phyloP scores from a whole-genome alignment of 2,113 vertebrate genomes.

The Damaliscus lunatus region DNA sequence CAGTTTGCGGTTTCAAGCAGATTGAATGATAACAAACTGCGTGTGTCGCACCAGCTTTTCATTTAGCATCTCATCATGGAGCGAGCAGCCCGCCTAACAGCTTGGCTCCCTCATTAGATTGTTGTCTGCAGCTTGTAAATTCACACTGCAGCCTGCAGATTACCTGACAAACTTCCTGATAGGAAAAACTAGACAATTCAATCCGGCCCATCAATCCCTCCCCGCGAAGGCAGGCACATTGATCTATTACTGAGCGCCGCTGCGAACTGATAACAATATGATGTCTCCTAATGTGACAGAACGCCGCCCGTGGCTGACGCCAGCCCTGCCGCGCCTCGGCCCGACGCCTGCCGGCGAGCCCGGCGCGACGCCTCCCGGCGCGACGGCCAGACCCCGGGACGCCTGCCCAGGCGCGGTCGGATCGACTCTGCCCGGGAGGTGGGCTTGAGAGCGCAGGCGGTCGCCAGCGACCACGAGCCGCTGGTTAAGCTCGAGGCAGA shows the following conservation, averaged over 20 bases:
- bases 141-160: constrained; percentile 88
- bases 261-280: constrained; percentile 85
- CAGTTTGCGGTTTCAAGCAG: constrained; percentile 96
- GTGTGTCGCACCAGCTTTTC: constrained; percentile 92
- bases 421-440: neutral
- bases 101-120: constrained; percentile 92
- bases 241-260: constrained; percentile 84
- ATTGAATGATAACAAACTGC: constrained; percentile 98
- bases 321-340: too few species aligned
- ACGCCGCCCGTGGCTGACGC: too few species aligned
- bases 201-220: constrained; percentile 88
- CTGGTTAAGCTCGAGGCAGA: neutral
- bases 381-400: neutral
- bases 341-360: too few species aligned
- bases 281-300: constrained; percentile 85
- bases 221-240: constrained; percentile 78
- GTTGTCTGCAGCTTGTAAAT: constrained; percentile 91
- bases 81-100: constrained; percentile 89
- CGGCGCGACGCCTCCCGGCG: too few species aligned
- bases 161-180: constrained; percentile 95
- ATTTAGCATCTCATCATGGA: constrained; percentile 96
- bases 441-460: neutral
- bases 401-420: neutral
- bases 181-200: constrained; percentile 89
- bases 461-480: neutral